Evolutionary conservation across 2,888 invertebrate species (phyloP).

Genomic region (Limnephilus marmoratus): DNA sequence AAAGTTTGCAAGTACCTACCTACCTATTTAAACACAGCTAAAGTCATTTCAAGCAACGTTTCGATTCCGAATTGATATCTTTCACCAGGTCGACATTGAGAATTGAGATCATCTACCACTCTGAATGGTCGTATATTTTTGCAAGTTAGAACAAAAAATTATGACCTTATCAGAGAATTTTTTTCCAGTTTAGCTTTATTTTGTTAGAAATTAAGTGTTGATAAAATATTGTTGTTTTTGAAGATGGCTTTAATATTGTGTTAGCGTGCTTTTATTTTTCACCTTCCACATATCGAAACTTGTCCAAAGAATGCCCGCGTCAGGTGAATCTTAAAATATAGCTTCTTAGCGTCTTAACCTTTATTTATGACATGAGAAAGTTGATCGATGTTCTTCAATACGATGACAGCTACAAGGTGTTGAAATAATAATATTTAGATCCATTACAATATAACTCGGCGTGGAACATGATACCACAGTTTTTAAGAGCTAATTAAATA

Average conservation of each 20-base stretch:
- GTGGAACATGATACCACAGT: background rate
- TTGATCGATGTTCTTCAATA: conserved; percentile 51
- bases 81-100: too few species aligned
- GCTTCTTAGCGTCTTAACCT: conserved; percentile 52
- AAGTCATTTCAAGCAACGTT: too few species aligned
- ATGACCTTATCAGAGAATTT: too few species aligned
- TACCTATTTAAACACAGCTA: too few species aligned
- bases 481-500: background rate
- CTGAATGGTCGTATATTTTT: too few species aligned
- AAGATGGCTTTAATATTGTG: background rate
- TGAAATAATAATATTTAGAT: conserved; percentile 26
- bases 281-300: background rate
- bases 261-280: background rate
- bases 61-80: too few species aligned
- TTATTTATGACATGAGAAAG: conserved; percentile 54
- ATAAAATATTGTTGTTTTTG: background rate
- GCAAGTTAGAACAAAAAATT: too few species aligned
- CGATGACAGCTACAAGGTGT: conserved; percentile 25
- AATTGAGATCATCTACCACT: too few species aligned
- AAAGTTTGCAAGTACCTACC: too few species aligned
- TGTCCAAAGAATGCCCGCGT: background rate
- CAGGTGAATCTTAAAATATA: conserved; percentile 40
- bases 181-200: too few species aligned
- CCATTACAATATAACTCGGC: background rate
- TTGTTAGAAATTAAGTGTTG: background rate